Conservation (phyloP, 2,797 vertebrate species). For the Xiphophorus birchmanni region DNA sequence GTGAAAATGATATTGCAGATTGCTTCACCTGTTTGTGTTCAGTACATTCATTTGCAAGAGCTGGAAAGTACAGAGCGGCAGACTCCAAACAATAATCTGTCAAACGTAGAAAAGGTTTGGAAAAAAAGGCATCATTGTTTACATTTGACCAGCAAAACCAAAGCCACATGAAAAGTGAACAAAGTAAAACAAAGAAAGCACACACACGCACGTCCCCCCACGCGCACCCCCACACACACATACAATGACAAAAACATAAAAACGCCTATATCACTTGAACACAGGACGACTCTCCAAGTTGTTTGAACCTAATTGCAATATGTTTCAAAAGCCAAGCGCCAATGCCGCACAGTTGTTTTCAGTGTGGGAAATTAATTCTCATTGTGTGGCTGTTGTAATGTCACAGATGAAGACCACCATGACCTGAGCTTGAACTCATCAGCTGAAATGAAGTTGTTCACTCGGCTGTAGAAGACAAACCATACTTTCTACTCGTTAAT, state of each 20-base stretch:
- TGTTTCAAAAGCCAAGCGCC: constrained; percentile 69
- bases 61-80: constrained; percentile 68
- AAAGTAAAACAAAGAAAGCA: constrained; percentile 33
- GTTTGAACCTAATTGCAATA: constrained; percentile 77
- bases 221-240: background rate
- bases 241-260: constrained; percentile 16
- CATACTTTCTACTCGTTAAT: constrained; percentile 91
- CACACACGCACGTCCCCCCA: background rate
- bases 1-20: constrained; percentile 70
- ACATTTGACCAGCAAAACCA: constrained; percentile 71
- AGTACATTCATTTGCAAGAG: constrained; percentile 69
- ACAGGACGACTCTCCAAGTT: constrained; percentile 48
- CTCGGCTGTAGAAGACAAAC: constrained; percentile 99
- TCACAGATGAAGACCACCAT: constrained; percentile 95
- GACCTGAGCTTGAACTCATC: constrained; percentile 99
- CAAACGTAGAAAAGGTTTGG: constrained; percentile 63
- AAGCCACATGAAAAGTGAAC: constrained; percentile 52
- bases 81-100: constrained; percentile 78
- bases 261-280: constrained; percentile 34
- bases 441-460: constrained; percentile 99
- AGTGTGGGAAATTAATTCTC: constrained; percentile 92
- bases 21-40: constrained; percentile 77
- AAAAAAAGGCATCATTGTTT: constrained; percentile 72
- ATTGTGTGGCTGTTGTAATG: constrained; percentile 86
- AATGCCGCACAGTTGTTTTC: constrained; percentile 66